Evolutionary conservation across 2,888 invertebrate genomes (phyloP), one percentile per base, ranked within the genome.

Genomic region (Sinentomon sp.): DNA sequence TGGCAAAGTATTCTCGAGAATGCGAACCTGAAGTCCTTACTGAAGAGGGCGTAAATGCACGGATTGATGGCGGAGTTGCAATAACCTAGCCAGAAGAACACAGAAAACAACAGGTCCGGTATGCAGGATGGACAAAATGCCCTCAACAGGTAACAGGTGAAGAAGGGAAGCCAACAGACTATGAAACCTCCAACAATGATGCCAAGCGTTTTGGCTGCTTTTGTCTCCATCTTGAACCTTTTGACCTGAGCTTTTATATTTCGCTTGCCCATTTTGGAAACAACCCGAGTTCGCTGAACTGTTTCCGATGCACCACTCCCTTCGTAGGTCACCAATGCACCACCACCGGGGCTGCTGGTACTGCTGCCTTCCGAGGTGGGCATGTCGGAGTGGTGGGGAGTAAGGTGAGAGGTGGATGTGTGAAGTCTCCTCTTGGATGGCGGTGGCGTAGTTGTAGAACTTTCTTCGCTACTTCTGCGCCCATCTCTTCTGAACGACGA

Each of bases 161-260:
- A 87, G 60, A 92, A 92, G 0, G 89, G 89, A 35, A 85, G 62
- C 92, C 92, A 94, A 54, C 92, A 94, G 48, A 77, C 66, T 34
- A 89, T 83, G 57, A 94, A 94, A 28, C 85, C 78, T 2, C 92
- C 92, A 4, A 94, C 89, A 40, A 94, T 92, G 41, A 94, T 87
- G 38, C 83, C 89, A 32, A 92, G 60, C 1, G 89, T 89, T 54
- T 89, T 89, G 3, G 89, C 87, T 1, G 89, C 89, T 57, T 89
- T 89, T 0, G 87, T 87, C 53, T 92, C 89, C 73, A 83, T 82
- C 4, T 77, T 66, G 52, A 83, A 83, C 29, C 82, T 67, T 51
- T 80, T 80, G 39, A 82, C 80, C 63, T 58, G 56, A 4, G 78
- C 76, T 52, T 82, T 83, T 38, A 83, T 77, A 51, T 83, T 83